Evolutionary conservation across 1,140 invertebrate genomes (phyloP).

Genomic region (Pissodes strobi): DNA sequence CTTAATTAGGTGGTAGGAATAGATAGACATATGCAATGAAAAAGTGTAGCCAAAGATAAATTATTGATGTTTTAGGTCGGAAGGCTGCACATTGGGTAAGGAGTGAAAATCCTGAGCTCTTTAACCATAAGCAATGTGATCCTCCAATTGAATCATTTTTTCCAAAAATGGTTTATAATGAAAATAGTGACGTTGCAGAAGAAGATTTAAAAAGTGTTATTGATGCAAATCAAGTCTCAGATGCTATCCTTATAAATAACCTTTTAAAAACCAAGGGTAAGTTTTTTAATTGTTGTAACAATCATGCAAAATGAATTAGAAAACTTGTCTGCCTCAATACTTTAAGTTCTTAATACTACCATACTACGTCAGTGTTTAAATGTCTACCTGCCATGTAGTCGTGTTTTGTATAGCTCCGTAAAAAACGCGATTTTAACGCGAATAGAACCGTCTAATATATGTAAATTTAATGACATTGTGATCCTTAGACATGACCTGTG

Average conservation of each 20-base stretch:
- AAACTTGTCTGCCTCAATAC: not conserved
- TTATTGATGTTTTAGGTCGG: constrained; percentile 46
- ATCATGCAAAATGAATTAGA: not conserved
- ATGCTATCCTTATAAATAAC: constrained; percentile 76
- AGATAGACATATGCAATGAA: not conserved
- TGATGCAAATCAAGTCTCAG: constrained; percentile 64
- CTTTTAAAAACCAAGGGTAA: constrained; percentile 67
- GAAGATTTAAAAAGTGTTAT: constrained; percentile 69
- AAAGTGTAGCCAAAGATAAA: no score
- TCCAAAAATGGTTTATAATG: constrained; percentile 69
- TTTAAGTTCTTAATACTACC: not conserved
- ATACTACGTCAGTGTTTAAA: no score
- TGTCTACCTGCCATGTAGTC: no score
- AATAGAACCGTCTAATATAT: no score
- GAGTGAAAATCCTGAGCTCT: constrained; percentile 75
- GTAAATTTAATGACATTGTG: no score
- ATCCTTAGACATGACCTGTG: no score
- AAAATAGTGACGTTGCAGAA: constrained; percentile 71
- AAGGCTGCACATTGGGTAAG: constrained; percentile 86
- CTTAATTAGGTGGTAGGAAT: not conserved
- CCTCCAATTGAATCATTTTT: constrained; percentile 73
- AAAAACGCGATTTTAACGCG: no score
- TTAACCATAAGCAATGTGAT: constrained; percentile 72
- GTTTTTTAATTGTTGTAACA: constrained; percentile 63
- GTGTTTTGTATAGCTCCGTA: no score